These are phyloP conservation scores for Exephanes ischioxanthus DNA, from an alignment of 2,888 invertebrate genomes.

Conservation along the genomic window DNA sequence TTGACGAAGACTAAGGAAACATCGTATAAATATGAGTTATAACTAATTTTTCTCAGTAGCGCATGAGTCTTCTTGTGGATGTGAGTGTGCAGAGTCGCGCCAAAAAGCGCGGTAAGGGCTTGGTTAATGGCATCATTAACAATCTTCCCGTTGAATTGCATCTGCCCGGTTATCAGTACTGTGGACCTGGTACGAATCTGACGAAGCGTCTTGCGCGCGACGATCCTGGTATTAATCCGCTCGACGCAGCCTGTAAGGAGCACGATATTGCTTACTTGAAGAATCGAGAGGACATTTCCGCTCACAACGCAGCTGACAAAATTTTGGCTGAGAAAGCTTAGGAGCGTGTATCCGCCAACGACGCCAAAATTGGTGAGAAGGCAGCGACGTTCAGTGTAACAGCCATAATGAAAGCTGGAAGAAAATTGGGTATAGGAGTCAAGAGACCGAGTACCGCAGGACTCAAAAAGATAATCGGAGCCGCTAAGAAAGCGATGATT, in stretches of 20 bases:
- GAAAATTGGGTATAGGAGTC: not conserved
- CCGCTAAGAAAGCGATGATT: too few relatives aligned
- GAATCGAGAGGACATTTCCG: conserved; percentile 43
- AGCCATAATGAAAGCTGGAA: too few relatives aligned
- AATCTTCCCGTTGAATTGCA: conserved; percentile 69
- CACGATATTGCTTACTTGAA: conserved; percentile 67
- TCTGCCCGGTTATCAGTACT: conserved; percentile 74
- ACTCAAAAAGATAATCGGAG: too few relatives aligned
- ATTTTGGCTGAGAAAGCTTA: conserved; percentile 28
- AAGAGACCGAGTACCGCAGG: not conserved
- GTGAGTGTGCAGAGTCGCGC: conserved; percentile 11
- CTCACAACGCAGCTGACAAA: conserved; percentile 4
- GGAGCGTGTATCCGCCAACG: not conserved
- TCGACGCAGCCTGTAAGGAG: conserved; percentile 69
- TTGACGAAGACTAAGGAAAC: not conserved
- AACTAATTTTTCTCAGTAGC: not conserved
- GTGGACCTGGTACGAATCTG: conserved; percentile 76
- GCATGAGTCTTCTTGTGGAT: not conserved
- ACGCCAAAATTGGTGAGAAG: too few relatives aligned
- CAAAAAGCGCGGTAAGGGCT: conserved; percentile 40
- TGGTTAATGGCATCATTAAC: conserved; percentile 63
- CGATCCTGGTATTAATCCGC: not conserved
- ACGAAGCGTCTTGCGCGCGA: not conserved
- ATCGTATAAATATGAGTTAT: not conserved
- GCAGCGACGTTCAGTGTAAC: too few relatives aligned